Evolutionary conservation across 1,140 invertebrate genomes (phyloP).

Genomic region (Cydia amplana): DNA sequence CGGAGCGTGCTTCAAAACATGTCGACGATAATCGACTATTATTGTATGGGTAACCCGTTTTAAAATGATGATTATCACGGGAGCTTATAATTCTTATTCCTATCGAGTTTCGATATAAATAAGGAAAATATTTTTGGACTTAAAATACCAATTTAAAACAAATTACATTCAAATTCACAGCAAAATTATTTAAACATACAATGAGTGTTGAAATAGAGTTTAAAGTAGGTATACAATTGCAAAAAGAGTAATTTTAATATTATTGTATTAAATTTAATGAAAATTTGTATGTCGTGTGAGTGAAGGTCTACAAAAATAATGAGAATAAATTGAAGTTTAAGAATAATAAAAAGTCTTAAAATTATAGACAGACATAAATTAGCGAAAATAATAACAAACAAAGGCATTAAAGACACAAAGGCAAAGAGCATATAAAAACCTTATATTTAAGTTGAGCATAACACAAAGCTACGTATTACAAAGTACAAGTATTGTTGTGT

Average conservation of each 20-base stretch:
- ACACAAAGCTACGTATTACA: background rate
- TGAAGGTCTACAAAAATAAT: background rate
- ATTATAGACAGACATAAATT: constrained; percentile 8
- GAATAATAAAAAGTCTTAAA: constrained; percentile 34
- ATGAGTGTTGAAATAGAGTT: no score
- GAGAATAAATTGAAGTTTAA: constrained; percentile 24
- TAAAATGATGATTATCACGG: no score
- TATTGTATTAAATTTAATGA: constrained; percentile 39
- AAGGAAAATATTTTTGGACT: no score
- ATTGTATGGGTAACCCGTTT: no score
- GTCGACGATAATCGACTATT: no score
- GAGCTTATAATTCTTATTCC: no score
- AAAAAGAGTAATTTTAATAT: background rate
- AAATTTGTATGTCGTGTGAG: background rate
- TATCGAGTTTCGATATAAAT: no score
- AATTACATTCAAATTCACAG: no score
- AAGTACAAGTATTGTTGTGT: background rate
- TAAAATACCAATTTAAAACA: no score
- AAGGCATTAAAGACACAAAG: background rate
- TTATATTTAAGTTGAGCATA: background rate
- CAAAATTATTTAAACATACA: no score
- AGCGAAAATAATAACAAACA: background rate
- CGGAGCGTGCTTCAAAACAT: no score
- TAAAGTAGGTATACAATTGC: no score
- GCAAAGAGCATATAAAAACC: background rate